A percentile compares a stretch with the other conserved stretches of the same genome.
These are phyloP conservation scores for Toxotes chatareus DNA, from an alignment of 2,113 vertebrate genomes.

Conservation along the genomic window DNA sequence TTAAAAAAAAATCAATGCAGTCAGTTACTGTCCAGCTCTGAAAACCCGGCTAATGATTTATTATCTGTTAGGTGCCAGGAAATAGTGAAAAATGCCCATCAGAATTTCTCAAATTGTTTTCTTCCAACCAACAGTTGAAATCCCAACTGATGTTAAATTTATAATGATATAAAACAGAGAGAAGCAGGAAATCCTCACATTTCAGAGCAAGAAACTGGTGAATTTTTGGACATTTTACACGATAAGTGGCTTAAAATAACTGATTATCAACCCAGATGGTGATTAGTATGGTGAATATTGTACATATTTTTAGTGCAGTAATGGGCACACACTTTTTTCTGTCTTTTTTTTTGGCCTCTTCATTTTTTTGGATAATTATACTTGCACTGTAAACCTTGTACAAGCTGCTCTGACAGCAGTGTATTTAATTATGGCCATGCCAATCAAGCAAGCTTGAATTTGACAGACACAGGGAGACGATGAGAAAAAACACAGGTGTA, in stretches of 20 bases:
- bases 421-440: conserved; percentile 31
- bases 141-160: not conserved
- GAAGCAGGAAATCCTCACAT: not conserved
- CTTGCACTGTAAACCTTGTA: not conserved
- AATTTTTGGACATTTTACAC: not conserved
- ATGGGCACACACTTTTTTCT: not conserved
- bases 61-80: too few relatives aligned
- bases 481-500: conserved; percentile 38
- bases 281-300: not conserved
- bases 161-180: not conserved
- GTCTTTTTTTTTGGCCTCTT: not conserved
- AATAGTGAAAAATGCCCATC: not conserved
- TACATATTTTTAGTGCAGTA: not conserved
- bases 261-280: not conserved
- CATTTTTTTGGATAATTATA: not conserved
- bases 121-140: not conserved
- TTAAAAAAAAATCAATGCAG: not conserved
- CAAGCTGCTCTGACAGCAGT: conserved; percentile 11
- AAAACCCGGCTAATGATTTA: too few relatives aligned
- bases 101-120: not conserved
- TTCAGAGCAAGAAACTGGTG: not conserved
- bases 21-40: not conserved
- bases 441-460: conserved; percentile 26
- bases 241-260: not conserved
- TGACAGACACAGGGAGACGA: conserved; percentile 22